phyloP scores from a whole-genome alignment of 2,888 invertebrate species.

The Megastigmus dorsalis region DNA sequence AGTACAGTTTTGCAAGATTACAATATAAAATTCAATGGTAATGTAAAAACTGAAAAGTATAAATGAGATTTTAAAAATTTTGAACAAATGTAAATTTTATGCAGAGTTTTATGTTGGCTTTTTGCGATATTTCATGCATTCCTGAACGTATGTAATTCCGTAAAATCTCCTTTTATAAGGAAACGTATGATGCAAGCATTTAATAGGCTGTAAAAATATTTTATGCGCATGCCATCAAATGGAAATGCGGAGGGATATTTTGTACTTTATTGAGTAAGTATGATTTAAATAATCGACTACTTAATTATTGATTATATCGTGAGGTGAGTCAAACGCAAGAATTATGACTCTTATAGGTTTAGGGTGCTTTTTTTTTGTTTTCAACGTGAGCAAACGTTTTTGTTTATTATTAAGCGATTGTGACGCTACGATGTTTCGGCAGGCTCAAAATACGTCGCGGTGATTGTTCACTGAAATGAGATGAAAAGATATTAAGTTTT shows the following conservation, averaged over 20 bases:
- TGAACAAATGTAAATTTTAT: constrained; percentile 40
- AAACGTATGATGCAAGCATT: constrained; percentile 30
- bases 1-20: neutral
- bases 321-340: constrained; percentile 12
- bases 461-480: constrained; percentile 1
- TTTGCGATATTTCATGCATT: constrained; percentile 27
- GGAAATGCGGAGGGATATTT: constrained; percentile 34
- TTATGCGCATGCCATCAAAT: constrained; percentile 47
- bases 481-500: constrained; percentile 16
- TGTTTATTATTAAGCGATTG: constrained; percentile 59
- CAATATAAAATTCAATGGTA: neutral
- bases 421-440: constrained; percentile 62
- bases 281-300: constrained; percentile 32
- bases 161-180: constrained; percentile 22
- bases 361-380: constrained; percentile 30
- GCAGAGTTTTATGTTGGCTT: constrained; percentile 35
- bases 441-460: constrained; percentile 59
- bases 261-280: constrained; percentile 49
- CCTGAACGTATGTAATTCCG: neutral
- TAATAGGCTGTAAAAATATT: constrained; percentile 26
- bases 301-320: constrained; percentile 25
- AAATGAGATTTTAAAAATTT: constrained; percentile 14
- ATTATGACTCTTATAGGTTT: neutral
- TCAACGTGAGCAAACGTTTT: constrained; percentile 53
- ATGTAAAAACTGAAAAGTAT: neutral